Evolutionary conservation across 2,797 vertebrate species (phyloP).

Genomic region (Peromyscus melanophrys): DNA sequence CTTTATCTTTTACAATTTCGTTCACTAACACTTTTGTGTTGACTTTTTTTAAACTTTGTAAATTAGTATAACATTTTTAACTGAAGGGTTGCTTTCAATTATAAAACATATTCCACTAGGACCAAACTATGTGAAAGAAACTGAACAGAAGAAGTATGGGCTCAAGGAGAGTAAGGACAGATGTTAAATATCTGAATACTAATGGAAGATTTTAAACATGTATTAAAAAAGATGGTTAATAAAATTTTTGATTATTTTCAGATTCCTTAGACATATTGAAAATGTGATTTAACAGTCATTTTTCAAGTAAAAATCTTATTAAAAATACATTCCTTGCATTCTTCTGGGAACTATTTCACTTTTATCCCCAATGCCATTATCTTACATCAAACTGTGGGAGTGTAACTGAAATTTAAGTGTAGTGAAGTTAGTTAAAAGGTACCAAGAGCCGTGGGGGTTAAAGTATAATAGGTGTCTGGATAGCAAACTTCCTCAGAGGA

Average conservation of each 20-base stretch:
- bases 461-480: neutral
- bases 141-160: neutral
- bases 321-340: neutral
- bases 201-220: neutral
- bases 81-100: neutral
- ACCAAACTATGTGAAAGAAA: slow-evolving; percentile 22
- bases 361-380: neutral
- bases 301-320: neutral
- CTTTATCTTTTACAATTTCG: neutral
- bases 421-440: neutral
- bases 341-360: neutral
- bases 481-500: neutral
- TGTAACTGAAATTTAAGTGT: neutral
- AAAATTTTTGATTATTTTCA: slow-evolving; percentile 13
- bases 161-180: neutral
- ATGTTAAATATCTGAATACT: slow-evolving; percentile 34
- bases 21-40: neutral
- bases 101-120: neutral
- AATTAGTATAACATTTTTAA: slow-evolving; percentile 7
- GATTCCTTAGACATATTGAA: slow-evolving; percentile 16
- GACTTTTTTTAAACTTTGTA: neutral
- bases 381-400: neutral
- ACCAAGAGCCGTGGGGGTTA: neutral
- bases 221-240: neutral
- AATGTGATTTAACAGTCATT: neutral